These are phyloP conservation scores for Odontomyia ornata DNA, from an alignment of 2,888 invertebrate genomes.

Conservation along the genomic window DNA sequence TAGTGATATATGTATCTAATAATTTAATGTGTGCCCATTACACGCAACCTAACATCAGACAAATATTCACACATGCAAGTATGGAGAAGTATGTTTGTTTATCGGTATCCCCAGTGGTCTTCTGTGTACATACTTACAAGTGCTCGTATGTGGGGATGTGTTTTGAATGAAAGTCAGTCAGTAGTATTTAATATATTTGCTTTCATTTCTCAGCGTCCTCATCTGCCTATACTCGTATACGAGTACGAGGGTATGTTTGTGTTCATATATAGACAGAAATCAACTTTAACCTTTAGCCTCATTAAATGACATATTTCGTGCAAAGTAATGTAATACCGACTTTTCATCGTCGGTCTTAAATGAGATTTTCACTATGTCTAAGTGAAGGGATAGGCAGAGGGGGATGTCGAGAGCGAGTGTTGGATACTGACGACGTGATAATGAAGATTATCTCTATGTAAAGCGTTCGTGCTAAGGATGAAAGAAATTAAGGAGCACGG, in stretches of 20 bases:
- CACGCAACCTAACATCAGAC: neutral
- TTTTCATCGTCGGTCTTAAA: neutral
- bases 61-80: neutral
- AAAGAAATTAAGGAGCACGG: too few species aligned
- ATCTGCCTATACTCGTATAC: too few species aligned
- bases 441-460: neutral
- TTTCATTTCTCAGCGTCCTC: neutral
- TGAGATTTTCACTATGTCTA: slow-evolving; percentile 3
- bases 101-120: too few species aligned
- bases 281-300: neutral
- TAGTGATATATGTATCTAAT: slow-evolving; percentile 25
- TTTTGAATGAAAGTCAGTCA: neutral
- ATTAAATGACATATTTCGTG: neutral
- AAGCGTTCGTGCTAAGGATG: too few species aligned
- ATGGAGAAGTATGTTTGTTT: too few species aligned
- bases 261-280: neutral
- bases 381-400: too few species aligned
- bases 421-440: neutral
- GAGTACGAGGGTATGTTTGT: too few species aligned
- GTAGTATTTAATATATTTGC: neutral
- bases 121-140: neutral
- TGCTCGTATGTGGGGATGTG: neutral
- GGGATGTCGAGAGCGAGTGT: too few species aligned
- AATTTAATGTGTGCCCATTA: neutral
- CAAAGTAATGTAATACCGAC: neutral